phyloP scores from a whole-genome alignment of 2,113 vertebrate genomes.

The Saccopteryx bilineata region DNA sequence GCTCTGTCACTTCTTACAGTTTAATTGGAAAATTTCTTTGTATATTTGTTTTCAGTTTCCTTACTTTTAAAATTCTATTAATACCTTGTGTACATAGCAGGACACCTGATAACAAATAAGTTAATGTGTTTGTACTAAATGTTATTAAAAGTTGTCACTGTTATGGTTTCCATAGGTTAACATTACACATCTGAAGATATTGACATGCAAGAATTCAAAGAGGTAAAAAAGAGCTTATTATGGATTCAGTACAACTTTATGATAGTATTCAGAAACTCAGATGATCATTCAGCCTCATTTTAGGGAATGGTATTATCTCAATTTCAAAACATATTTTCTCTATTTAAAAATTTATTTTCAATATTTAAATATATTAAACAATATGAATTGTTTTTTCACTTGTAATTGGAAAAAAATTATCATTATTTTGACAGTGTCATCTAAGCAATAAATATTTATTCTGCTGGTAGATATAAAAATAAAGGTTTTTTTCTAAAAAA shows the following conservation, averaged over 20 bases:
- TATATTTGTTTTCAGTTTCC: background rate
- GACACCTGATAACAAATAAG: background rate
- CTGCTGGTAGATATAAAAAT: conserved; percentile 69
- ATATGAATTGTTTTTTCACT: conserved; percentile 68
- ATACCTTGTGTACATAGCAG: background rate
- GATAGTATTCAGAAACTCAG: background rate
- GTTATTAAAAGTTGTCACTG: background rate
- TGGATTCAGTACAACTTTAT: background rate
- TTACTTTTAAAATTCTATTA: background rate
- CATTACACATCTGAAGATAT: background rate
- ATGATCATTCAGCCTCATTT: background rate
- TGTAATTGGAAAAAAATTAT: conserved; percentile 18
- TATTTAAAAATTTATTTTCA: conserved; percentile 69
- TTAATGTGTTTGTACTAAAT: background rate
- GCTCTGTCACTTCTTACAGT: background rate
- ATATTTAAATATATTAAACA: conserved; percentile 62
- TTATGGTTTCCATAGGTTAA: background rate
- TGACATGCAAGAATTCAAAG: background rate
- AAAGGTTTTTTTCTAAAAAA: conserved; percentile 72
- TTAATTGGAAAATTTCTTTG: background rate
- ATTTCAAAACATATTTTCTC: conserved; percentile 53
- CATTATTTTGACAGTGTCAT: conserved; percentile 70
- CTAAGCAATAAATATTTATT: conserved; percentile 65
- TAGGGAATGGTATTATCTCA: background rate
- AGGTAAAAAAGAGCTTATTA: background rate